These are phyloP conservation scores for Brachionus calyciflorus DNA, from an alignment of 1,140 invertebrate species.

Conservation along the genomic window DNA sequence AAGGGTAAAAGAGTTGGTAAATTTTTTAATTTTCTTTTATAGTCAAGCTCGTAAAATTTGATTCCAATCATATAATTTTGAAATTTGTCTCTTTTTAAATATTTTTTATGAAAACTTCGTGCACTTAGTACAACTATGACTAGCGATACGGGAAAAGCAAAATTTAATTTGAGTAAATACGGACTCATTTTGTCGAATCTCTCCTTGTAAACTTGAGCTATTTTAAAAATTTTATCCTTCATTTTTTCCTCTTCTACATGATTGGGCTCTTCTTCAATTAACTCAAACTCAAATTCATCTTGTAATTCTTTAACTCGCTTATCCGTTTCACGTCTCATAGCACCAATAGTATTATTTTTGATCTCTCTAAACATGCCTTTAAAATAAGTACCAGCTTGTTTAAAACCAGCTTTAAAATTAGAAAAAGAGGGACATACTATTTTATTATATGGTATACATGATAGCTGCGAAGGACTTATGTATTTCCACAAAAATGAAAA, in stretches of 20 bases:
- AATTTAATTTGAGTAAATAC: background rate
- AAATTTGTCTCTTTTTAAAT: background rate
- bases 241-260: background rate
- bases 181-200: background rate
- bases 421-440: too few species aligned
- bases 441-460: too few species aligned
- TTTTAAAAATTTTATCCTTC: background rate
- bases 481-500: too few species aligned
- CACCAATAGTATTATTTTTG: too few species aligned
- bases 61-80: slow-evolving; percentile 10
- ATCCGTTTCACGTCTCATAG: too few species aligned
- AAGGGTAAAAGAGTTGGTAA: background rate
- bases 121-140: background rate
- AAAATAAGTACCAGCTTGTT: too few species aligned
- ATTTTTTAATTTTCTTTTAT: background rate
- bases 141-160: slow-evolving; percentile 17
- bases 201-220: background rate
- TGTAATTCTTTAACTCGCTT: background rate
- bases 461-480: too few species aligned
- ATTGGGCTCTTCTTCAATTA: background rate
- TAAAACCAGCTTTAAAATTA: too few species aligned
- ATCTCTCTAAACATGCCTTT: too few species aligned
- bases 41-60: slow-evolving; percentile 20
- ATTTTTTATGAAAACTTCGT: slow-evolving; percentile 2
- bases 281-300: background rate